Evolutionary conservation across 2,888 invertebrate genomes (phyloP), one percentile per base, ranked within the genome.

Genomic region (Hyppa rectilinea): DNA sequence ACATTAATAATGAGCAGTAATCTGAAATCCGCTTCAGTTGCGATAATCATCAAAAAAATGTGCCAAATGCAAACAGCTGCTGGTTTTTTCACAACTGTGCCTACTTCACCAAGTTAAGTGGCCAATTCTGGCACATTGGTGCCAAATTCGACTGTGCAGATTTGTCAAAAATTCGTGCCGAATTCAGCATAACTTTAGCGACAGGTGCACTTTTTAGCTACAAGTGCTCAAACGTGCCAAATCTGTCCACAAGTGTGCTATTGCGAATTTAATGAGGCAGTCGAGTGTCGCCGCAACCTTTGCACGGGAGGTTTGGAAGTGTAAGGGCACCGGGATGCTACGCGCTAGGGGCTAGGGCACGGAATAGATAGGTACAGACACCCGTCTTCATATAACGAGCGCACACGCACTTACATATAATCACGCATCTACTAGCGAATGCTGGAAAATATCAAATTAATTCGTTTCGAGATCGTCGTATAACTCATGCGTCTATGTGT

Each of bases 271-370:
- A 36, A 43, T 43, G 59, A 70, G 71, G 72, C 52, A 47, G 74
- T 78, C 78, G 75, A 75, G 75, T 75, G 75, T 75, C 75, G 75
- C 74, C 75, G 74, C 10, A 78, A 60, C 70, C 71, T 49, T 76
- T 55, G 71, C 77, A 69, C 20, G 47, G 59, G 77, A 76, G 49
- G 20, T 53, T 75, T 53, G 71, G 70, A 72, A 6, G 75, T 80
- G 77, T 68, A 38, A 66, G 77, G 77, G 53, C 77, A 72, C 70
- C 76, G 29, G 77, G 47, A 72, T 49, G 70, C 71, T 76, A 72
- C 70, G 38, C 76, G 77, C 70, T 72, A 72, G 70, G 71, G 77
- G 55, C 40, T 55, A 43, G 55, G 47, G 0, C 55, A 69, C 55
- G 23, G 47, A 69, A 49, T 12, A 55, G 29, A 76, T 49, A 76